Conservation (phyloP, 2,113 vertebrate genomes). For the Nanorana parkeri region DNA sequence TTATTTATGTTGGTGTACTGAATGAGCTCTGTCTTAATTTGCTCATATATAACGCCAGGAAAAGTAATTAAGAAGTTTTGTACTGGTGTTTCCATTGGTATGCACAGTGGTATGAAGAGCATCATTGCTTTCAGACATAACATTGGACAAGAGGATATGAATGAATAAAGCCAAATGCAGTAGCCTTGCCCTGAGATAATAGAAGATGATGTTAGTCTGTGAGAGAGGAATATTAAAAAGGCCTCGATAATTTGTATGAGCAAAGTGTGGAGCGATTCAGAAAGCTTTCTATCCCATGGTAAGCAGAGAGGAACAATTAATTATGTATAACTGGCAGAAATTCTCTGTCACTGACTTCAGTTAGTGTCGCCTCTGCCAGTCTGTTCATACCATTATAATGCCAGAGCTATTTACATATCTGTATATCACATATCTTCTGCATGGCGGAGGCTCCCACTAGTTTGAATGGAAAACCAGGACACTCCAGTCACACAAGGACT, state of each 20-base stretch:
- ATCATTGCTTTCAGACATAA: neutral
- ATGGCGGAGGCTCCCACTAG: conserved; percentile 5
- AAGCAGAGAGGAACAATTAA: conserved; percentile 20
- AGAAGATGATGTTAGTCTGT: conserved; percentile 28
- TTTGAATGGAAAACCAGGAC: conserved; percentile 11
- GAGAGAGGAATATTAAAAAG: conserved; percentile 38
- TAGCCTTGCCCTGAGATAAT: conserved; percentile 1
- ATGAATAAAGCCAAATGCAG: conserved; percentile 14
- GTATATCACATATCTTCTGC: conserved; percentile 23
- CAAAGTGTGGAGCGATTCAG: conserved; percentile 9
- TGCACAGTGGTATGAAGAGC: neutral
- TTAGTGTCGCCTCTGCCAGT: conserved; percentile 6
- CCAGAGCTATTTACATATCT: conserved; percentile 1
- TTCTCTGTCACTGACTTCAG: conserved; percentile 7
- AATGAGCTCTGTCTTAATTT: neutral
- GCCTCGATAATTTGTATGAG: neutral
- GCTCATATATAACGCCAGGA: neutral
- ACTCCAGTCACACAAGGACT: no score
- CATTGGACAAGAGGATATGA: neutral
- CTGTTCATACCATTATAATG: conserved; percentile 7
- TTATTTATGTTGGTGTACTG: neutral
- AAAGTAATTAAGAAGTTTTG: neutral
- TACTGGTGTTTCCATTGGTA: neutral
- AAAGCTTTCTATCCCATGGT: conserved; percentile 27
- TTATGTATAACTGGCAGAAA: conserved; percentile 38